These are phyloP conservation scores for Grammomys surdaster DNA, from an alignment of 2,113 vertebrate species.

Conservation along the genomic window DNA sequence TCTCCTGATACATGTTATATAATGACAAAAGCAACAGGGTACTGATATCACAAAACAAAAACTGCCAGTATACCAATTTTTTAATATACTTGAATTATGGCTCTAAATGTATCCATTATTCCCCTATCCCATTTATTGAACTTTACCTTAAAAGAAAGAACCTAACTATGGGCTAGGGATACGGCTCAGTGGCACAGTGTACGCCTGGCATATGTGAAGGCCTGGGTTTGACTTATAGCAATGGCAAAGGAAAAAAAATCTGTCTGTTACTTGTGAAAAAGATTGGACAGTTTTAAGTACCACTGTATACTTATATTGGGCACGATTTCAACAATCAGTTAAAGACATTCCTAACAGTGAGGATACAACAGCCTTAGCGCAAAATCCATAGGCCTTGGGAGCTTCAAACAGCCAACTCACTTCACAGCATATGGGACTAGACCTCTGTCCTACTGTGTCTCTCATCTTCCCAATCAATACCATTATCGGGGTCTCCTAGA, in stretches of 20 bases:
- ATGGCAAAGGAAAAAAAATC: not conserved
- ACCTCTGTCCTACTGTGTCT: not conserved
- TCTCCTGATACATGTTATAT: not conserved
- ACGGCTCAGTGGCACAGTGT: not conserved
- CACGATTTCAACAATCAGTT: not conserved
- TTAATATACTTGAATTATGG: constrained; percentile 47
- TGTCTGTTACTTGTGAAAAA: not conserved
- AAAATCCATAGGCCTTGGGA: not conserved
- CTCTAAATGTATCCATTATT: constrained; percentile 27
- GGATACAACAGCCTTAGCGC: not conserved
- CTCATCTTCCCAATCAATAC: constrained; percentile 6
- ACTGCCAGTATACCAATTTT: not conserved
- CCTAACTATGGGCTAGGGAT: not conserved
- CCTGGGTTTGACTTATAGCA: not conserved
- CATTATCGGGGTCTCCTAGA: not conserved
- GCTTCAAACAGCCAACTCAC: not conserved
- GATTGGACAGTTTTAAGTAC: not conserved
- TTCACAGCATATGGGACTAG: not conserved
- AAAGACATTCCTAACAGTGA: not conserved
- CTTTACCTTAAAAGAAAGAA: not conserved
- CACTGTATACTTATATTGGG: not conserved
- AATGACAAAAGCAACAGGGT: constrained; percentile 46
- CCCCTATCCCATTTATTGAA: not conserved
- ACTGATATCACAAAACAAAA: constrained; percentile 4
- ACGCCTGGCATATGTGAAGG: not conserved